These are phyloP conservation scores for Lycocorax pyrrhopterus DNA, from an alignment of 2,113 vertebrate species.

Conservation along the genomic window DNA sequence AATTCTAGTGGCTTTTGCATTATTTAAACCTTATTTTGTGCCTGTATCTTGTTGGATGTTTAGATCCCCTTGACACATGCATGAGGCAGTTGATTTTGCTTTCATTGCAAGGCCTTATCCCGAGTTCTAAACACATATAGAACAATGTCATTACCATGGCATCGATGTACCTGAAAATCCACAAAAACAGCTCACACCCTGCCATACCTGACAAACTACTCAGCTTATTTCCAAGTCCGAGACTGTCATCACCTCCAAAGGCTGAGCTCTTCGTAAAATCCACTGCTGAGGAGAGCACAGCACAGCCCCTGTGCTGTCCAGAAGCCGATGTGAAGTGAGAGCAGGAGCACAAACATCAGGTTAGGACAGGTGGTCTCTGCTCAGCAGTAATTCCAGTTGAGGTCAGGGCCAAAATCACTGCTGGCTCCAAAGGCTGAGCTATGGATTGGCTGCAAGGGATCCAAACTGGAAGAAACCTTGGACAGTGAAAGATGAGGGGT, in stretches of 20 bases:
- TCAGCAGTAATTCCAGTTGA: neutral
- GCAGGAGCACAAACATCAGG: rapidly evolving
- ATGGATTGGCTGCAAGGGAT: neutral
- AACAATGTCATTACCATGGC: neutral
- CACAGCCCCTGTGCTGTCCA: neutral
- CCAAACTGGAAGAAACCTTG: neutral
- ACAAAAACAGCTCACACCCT: neutral
- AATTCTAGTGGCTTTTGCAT: neutral
- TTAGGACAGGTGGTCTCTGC: neutral
- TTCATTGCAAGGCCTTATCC: neutral
- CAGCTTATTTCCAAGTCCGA: neutral
- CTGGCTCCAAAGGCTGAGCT: neutral
- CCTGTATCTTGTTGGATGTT: neutral
- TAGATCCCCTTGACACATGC: neutral
- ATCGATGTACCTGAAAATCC: neutral
- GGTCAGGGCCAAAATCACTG: neutral
- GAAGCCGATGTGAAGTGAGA: rapidly evolving
- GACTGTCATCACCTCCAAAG: neutral
- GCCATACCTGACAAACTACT: neutral
- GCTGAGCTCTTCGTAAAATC: neutral
- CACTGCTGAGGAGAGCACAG: rapidly evolving
- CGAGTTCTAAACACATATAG: neutral
- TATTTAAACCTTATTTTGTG: neutral
- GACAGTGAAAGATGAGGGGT: neutral
- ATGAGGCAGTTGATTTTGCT: neutral